Conservation (phyloP, 2,797 vertebrate genomes). For the Lemur catta region DNA sequence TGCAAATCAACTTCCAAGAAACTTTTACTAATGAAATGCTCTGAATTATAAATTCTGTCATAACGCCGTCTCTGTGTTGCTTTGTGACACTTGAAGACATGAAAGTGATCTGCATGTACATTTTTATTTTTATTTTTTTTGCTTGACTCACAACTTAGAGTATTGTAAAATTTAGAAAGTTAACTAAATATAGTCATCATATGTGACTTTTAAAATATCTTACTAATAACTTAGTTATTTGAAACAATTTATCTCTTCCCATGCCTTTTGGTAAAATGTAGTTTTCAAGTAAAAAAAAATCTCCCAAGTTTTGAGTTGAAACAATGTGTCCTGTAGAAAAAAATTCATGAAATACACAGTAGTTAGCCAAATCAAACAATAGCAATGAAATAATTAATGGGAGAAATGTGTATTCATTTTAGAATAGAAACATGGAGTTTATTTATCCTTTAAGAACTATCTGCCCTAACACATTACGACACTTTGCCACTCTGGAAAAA, state of each 20-base stretch:
- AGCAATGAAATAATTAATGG: constrained; percentile 8
- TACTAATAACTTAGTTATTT: neutral
- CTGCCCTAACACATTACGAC: neutral
- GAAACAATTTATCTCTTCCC: neutral
- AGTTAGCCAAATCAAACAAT: neutral
- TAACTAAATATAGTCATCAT: neutral
- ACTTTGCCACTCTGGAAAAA: neutral
- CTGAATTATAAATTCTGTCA: constrained; percentile 34
- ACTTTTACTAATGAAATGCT: constrained; percentile 25
- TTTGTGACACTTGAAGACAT: neutral
- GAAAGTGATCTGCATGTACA: neutral
- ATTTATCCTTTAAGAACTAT: neutral
- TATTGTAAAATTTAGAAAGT: neutral
- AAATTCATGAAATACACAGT: neutral
- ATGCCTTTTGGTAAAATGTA: neutral
- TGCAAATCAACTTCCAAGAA: constrained; percentile 14
- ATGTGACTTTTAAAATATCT: neutral
- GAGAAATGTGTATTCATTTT: neutral
- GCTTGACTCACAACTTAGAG: neutral
- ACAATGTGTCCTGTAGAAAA: neutral
- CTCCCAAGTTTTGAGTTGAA: neutral
- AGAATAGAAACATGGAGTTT: neutral
- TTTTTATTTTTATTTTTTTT: neutral
- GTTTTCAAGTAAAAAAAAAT: neutral
- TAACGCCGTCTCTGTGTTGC: neutral